Percentiles rank a stretch among this genome's conserved stretches.
These are phyloP conservation scores for Tethya wilhelma DNA, from an alignment of 37 sponge, comb jelly and placozoan species.

Conservation along the genomic window DNA sequence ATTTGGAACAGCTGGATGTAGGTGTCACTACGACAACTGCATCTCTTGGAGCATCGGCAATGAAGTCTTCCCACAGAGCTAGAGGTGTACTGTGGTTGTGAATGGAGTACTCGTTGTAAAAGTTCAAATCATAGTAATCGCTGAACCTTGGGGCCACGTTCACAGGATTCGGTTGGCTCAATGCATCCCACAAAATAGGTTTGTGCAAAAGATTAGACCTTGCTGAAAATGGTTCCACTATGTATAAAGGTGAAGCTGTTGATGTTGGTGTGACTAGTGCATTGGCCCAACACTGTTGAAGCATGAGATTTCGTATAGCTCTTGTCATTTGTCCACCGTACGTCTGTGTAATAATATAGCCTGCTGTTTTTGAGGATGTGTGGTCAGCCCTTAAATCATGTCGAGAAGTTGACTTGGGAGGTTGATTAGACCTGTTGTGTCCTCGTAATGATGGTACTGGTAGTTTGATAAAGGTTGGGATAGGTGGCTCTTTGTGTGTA, in stretches of 20 bases:
- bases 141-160: constrained; percentile 17
- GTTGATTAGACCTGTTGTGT: no score
- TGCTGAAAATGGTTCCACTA: constrained; percentile 37
- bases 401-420: no score
- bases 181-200: constrained; percentile 9
- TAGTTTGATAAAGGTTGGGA: no score
- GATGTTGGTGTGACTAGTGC: no score
- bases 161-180: neutral
- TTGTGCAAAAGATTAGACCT: constrained; percentile 14
- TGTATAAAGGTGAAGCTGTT: neutral
- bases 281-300: constrained; percentile 43
- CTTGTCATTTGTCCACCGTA: constrained; percentile 39
- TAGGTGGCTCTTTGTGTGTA: no score
- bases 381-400: no score
- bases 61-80: constrained; percentile 22
- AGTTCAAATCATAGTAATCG: constrained; percentile 39
- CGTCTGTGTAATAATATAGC: constrained; percentile 25
- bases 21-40: constrained; percentile 14
- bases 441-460: no score
- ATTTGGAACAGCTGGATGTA: neutral
- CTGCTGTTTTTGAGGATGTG: no score
- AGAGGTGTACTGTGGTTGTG: neutral
- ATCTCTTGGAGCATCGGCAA: constrained; percentile 10
- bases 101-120: constrained; percentile 14
- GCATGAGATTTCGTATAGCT: constrained; percentile 31